These are phyloP conservation scores for Microcebus murinus DNA, from an alignment of 2,113 vertebrate species.

Conservation along the genomic window DNA sequence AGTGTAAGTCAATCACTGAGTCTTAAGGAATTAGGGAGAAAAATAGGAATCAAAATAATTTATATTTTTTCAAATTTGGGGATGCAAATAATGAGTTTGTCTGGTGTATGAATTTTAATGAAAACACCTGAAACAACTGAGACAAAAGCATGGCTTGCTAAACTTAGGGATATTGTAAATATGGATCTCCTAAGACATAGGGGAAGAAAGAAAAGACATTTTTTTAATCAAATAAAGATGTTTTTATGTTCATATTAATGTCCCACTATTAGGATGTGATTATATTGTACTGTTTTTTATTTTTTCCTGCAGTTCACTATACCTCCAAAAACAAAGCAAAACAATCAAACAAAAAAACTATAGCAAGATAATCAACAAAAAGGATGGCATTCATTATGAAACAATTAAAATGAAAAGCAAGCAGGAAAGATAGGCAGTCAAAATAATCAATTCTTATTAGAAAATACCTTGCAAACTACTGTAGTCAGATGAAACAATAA, in stretches of 20 bases:
- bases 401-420: conserved; percentile 30
- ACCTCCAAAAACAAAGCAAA: neutral
- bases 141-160: neutral
- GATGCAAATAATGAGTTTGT: neutral
- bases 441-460: neutral
- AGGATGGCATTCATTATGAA: neutral
- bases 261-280: neutral
- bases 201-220: neutral
- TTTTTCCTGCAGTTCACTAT: neutral
- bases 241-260: neutral
- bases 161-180: neutral
- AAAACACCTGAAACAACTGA: neutral
- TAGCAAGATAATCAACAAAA: conserved; percentile 24
- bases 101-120: neutral
- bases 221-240: neutral
- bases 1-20: neutral
- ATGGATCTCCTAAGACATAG: neutral
- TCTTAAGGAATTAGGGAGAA: neutral
- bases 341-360: neutral
- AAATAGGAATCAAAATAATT: conserved; percentile 32
- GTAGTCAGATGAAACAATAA: neutral
- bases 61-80: conserved; percentile 33
- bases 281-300: neutral
- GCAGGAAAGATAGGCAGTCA: neutral
- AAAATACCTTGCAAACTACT: conserved; percentile 2